Percentiles rank a stretch among this genome's conserved stretches.
Conservation (phyloP, 2,888 invertebrate species). For the Noctua comes region DNA sequence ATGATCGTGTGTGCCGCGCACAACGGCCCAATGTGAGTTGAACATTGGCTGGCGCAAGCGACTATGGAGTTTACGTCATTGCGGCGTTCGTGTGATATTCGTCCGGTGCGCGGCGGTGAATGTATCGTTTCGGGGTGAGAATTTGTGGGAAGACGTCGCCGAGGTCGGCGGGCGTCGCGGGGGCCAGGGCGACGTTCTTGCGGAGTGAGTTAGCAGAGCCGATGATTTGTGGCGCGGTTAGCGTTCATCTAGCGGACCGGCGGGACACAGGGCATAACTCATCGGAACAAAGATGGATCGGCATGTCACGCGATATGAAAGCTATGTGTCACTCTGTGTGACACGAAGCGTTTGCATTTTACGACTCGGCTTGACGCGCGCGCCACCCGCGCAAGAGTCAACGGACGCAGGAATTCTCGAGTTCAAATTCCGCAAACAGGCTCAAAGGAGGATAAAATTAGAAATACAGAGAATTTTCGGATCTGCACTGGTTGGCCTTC, state of each 20-base stretch:
- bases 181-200: conserved; percentile 73
- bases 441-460: conserved; percentile 71
- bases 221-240: conserved; percentile 87
- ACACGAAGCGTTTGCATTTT: conserved; percentile 69
- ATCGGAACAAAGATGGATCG: conserved; percentile 79
- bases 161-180: conserved; percentile 63
- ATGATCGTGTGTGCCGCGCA: conserved; percentile 83
- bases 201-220: conserved; percentile 80
- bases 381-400: conserved; percentile 66
- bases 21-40: conserved; percentile 75
- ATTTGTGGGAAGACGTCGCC: conserved; percentile 77
- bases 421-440: conserved; percentile 68
- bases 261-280: conserved; percentile 79
- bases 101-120: conserved; percentile 70
- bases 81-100: conserved; percentile 78
- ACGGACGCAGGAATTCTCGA: conserved; percentile 65
- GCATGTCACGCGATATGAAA: conserved; percentile 68
- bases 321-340: conserved; percentile 73
- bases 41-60: conserved; percentile 73
- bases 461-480: conserved; percentile 67
- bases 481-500: conserved; percentile 48
- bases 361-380: conserved; percentile 63
- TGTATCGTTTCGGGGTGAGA: conserved; percentile 79
- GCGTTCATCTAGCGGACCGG: conserved; percentile 81
- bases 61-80: conserved; percentile 77